Evolutionary conservation across 2,797 vertebrate species (phyloP).

Genomic region (Mus spretus): DNA sequence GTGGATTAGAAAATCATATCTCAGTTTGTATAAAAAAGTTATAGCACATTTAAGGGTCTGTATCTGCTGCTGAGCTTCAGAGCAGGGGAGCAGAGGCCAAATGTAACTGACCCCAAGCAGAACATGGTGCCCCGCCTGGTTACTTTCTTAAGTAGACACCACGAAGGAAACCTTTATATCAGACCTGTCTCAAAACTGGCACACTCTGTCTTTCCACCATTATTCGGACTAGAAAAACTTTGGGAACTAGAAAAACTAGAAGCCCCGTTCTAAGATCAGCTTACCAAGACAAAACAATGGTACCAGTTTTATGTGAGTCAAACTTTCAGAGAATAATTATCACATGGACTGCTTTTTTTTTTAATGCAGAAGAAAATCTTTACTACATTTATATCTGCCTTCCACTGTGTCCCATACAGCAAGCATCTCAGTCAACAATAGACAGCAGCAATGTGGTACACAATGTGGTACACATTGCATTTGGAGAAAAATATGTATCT

Average conservation of each 20-base stretch:
- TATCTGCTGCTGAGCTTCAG: conserved; percentile 67
- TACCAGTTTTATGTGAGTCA: conserved; percentile 70
- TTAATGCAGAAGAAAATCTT: conserved; percentile 75
- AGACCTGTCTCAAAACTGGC: conserved; percentile 38
- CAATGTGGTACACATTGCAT: conserved; percentile 99
- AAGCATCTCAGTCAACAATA: conserved; percentile 79
- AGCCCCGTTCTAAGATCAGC: conserved; percentile 16
- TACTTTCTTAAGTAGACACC: conserved; percentile 62
- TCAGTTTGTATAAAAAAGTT: conserved; percentile 37
- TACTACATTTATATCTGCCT: conserved; percentile 86
- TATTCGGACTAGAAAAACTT: conserved; percentile 49
- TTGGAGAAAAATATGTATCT: conserved; percentile 94
- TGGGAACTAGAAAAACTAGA: conserved; percentile 55
- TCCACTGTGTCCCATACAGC: conserved; percentile 81
- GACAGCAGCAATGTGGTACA: conserved; percentile 93
- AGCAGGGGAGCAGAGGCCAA: not conserved
- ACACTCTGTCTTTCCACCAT: conserved; percentile 43
- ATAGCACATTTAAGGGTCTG: not conserved
- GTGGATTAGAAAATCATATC: not conserved
- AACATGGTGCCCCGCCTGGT: conserved; percentile 45
- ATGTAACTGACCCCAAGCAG: conserved; percentile 16
- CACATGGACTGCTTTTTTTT: conserved; percentile 54
- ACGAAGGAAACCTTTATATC: conserved; percentile 15
- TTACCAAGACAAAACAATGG: conserved; percentile 65
- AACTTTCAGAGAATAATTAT: conserved; percentile 70